A percentile compares a stretch with the other conserved stretches of the same genome.
Conservation (phyloP, 2,888 invertebrate species). For the Brenthis ino region DNA sequence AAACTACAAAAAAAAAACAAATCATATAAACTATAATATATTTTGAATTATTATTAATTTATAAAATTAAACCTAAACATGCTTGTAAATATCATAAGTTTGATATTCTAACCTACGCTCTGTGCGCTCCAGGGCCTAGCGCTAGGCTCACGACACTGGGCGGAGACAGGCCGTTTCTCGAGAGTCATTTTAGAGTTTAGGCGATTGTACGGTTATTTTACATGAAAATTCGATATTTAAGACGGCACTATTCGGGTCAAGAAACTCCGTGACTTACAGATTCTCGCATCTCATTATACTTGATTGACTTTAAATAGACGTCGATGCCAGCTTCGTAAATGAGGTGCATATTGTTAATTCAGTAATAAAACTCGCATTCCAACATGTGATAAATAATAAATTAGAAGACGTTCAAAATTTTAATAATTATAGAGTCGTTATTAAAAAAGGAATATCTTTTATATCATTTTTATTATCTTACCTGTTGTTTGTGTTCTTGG, state of each 20-base stretch:
- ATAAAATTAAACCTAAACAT: too few relatives aligned
- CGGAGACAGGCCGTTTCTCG: too few relatives aligned
- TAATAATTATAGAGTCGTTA: constrained; percentile 1
- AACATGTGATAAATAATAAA: constrained; percentile 11
- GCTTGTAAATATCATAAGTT: too few relatives aligned
- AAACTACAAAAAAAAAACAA: too few relatives aligned
- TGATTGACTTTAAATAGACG: too few relatives aligned
- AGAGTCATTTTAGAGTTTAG: neutral
- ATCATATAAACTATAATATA: too few relatives aligned
- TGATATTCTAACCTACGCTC: too few relatives aligned
- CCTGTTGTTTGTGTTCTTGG: neutral
- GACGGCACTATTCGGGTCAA: constrained; percentile 52
- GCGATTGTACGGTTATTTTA: constrained; percentile 32
- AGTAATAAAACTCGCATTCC: constrained; percentile 40
- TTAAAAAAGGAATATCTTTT: neutral
- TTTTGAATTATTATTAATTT: too few relatives aligned
- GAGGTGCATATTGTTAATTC: constrained; percentile 33
- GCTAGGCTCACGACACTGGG: too few relatives aligned
- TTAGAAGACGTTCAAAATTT: neutral
- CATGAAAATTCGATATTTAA: constrained; percentile 38
- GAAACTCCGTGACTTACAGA: constrained; percentile 48
- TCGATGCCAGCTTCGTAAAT: too few relatives aligned
- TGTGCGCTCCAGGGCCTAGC: too few relatives aligned
- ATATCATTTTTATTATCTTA: neutral
- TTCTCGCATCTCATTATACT: constrained; percentile 57